Evolutionary conservation across 2,888 invertebrate species (phyloP), one percentile per base, ranked within the genome.

Genomic region (Polietes domitor): DNA sequence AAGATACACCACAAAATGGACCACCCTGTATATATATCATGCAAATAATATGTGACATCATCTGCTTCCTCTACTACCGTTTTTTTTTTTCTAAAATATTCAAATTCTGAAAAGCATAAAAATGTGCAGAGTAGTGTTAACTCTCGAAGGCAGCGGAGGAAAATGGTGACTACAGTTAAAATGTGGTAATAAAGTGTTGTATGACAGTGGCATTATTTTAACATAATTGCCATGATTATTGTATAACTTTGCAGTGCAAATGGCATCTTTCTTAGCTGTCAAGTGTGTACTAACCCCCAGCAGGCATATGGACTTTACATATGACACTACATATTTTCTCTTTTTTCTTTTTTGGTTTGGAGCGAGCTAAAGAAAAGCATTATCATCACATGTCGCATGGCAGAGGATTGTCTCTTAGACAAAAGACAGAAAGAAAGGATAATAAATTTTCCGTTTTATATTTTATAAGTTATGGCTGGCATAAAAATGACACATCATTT

Each of bases 141-240:
- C n/a, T n/a, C n/a, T n/a, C n/a, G n/a, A n/a, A n/a, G n/a, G 6
- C 19, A 53, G 53, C 19, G 47, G 9, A 28, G 24, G 24, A 41
- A 76, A 50, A 53, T 26, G 2, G 58, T 32, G 24, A 26, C 53
- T 37, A 7, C 50, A 71, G 61, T 58, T 9, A 47, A 19, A 75
- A 65, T 53, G 71, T 77, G 32, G 71, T 37, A 78, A 81, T 84
- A 84, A 84, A 81, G 68, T 78, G 81, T 41, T 72, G 32, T 81
- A 81, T 84, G 72, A 81, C 80, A 84, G 72, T 55, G 47, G 73
- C 73, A 81, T 81, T 84, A 78, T 84, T 81, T 81, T 81, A 84
- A 81, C 84, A 84, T 84, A 84, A 84, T 81, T 84, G 77, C 74
- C 81, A 81, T 78, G 80, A 84, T 84, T 84, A 81, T 78, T 81